Evolutionary conservation across 2,113 vertebrate genomes (phyloP), one percentile per base, ranked within the genome.

Genomic region (Australoheros scitulus): DNA sequence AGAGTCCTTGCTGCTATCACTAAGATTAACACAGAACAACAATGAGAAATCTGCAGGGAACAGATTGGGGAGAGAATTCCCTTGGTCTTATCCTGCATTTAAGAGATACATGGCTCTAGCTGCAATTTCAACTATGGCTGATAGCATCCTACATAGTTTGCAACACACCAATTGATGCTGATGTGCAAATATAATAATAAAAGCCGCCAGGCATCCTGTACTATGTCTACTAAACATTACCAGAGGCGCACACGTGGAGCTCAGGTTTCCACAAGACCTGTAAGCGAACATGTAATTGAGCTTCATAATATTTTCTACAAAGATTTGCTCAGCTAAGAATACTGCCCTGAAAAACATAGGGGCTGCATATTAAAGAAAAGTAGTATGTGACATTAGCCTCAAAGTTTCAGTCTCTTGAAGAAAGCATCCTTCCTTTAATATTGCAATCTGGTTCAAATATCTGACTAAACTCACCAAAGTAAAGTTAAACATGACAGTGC

Each of bases 11-110:
- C 63, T 70, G 82, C 77, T 89, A 84, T 92, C 84, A 43, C 76
- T 1, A 34, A 90, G 86, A 92, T 93, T 82, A 93, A 81, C 84
- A 60, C 75, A 29, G 60, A 77, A 24, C 84, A 86, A 90, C 80
- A 90, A 83, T 64, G 64, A 29, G 64, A 79, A 81, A 85, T 89
- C 78, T 81, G 82, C 60, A 29, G 64, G 86, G 74, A 77, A 60
- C 32, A 65, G 76, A 86, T 34, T 70, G 82, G 61, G 58, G 20
- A 68, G 72, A 85, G 38, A 84, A 82, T 78, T 87, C 58, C 79
- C 57, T 26, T n/a, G 26, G 77, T 34, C 64, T 83, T 80, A 85
- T 90, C 80, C 70, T 24, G 75, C 20, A 65, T 55, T 24, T n/a
- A 26, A 77, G 52, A 74, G 74, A 88, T 57, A 52, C 82, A 77